Conservation (phyloP, 2,113 vertebrate species). For the Parus major region DNA sequence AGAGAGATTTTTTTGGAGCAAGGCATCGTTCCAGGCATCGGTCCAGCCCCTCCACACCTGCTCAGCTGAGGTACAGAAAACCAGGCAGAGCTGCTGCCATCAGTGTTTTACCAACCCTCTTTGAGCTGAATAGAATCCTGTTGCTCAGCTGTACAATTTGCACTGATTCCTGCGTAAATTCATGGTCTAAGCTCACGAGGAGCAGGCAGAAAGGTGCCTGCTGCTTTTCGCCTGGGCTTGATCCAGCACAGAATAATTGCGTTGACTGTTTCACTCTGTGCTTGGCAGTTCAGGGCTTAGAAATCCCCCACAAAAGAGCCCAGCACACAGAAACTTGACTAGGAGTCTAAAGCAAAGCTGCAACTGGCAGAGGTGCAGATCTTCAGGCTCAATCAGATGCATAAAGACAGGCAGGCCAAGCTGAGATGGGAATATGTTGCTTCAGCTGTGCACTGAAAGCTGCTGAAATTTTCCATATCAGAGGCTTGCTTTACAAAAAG, state of each 20-base stretch:
- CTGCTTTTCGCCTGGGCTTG: background rate
- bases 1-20: background rate
- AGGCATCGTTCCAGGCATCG: accelerated
- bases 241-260: conserved; percentile 20
- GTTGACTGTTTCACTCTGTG: background rate
- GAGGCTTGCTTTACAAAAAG: conserved; percentile 36
- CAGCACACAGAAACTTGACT: background rate
- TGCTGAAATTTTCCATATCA: conserved; percentile 57
- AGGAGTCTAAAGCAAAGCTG: conserved; percentile 11
- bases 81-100: background rate
- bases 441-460: background rate
- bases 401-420: conserved; percentile 16
- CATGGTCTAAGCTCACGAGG: background rate
- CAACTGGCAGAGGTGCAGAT: conserved; percentile 30
- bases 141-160: background rate
- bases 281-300: background rate
- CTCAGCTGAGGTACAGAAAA: background rate
- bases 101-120: background rate
- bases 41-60: background rate
- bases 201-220: background rate
- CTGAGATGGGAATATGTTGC: conserved; percentile 34
- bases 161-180: background rate
- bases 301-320: conserved; percentile 10
- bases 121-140: background rate
- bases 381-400: conserved; percentile 45